Evolutionary conservation across 2,797 vertebrate genomes (phyloP), one percentile per base, ranked within the genome.

Genomic region (Syngnathus rostellatus): DNA sequence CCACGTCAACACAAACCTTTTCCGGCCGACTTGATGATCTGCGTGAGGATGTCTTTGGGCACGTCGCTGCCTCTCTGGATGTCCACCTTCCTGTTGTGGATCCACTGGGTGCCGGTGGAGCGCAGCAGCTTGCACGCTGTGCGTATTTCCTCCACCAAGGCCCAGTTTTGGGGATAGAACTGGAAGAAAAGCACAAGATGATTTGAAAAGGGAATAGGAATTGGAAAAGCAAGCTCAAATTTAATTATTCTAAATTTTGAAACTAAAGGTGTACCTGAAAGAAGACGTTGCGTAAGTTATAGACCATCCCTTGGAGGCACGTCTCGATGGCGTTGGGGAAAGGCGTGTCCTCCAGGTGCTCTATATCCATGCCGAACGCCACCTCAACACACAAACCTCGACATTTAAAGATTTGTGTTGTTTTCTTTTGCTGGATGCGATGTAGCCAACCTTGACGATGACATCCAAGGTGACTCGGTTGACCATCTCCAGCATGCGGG

Each of bases 281-380:
- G 7, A 85, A 53, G 2, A 0, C 0, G 54, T 88, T 77, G 57
- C 72, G 61, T 9, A 77, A 0, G 2, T 37, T 11, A 14, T 23
- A 12, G 1, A 81, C 0, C 76, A 77, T 85, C 54, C 86, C 91
- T 57, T 77, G 85, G 6, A 89, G 73, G 70, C 85, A 84, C 2
- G 63, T 71, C 5, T 87, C 87, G 31, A 97, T 90, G 17, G 93
- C 94, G 0, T 75, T 85, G 0, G 93, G 92, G 60, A 98, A 89
- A 14, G 89, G 86, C 0, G 66, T 82, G 0, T 88, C 73, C 0
- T 73, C 80, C 65, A 94, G 68, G 5, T 91, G 80, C 3, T 94
- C 90, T 64, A 94, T 79, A 70, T 97, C 93, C 75, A 95, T 87
- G 21, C 94, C 93, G 70, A 97, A 98, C 0, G 93, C 93, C 62